These are phyloP conservation scores for Sapajus apella DNA, from an alignment of 2,113 vertebrate species.

Conservation along the genomic window DNA sequence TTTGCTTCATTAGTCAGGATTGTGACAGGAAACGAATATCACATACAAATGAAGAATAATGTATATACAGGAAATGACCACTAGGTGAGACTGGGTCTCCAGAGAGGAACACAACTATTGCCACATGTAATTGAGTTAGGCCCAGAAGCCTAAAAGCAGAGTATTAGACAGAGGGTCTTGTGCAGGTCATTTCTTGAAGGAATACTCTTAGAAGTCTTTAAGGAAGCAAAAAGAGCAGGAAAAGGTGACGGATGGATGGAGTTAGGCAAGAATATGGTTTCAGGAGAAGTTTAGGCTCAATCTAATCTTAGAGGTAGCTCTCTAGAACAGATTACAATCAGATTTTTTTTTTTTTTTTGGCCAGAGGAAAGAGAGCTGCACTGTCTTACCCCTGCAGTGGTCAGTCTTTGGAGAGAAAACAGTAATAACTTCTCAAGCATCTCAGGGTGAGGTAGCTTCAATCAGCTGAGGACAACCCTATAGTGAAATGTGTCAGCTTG, in stretches of 20 bases:
- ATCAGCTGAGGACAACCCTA: neutral
- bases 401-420: neutral
- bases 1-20: neutral
- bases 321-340: neutral
- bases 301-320: neutral
- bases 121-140: neutral
- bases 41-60: neutral
- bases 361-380: neutral
- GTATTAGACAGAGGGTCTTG: neutral
- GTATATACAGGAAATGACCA: neutral
- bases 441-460: neutral
- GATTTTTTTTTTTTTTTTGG: neutral
- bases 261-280: neutral
- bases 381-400: neutral
- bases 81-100: neutral
- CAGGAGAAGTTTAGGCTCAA: neutral
- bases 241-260: neutral
- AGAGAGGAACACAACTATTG: neutral
- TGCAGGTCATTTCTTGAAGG: neutral
- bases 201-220: neutral
- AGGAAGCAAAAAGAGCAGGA: neutral
- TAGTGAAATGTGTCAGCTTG: neutral
- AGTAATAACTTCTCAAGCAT: neutral
- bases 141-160: neutral
- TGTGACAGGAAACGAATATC: neutral